Conservation (phyloP, 2,888 invertebrate genomes). For the Aethes cnicana region DNA sequence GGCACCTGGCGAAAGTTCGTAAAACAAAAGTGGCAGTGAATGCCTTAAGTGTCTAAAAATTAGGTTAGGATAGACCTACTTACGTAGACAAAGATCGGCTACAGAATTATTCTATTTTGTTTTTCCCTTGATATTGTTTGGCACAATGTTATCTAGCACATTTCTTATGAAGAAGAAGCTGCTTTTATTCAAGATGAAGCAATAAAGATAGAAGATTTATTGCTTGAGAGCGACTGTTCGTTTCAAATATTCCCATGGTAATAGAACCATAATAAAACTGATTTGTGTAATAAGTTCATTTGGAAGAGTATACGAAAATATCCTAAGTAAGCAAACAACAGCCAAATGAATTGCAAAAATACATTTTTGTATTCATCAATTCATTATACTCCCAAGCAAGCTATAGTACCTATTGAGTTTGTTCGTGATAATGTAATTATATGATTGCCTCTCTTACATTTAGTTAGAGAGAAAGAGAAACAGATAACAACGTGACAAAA, state of each 20-base stretch:
- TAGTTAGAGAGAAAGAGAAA: too few relatives aligned
- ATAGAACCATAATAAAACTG: constrained; percentile 8
- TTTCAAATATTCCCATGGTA: constrained; percentile 16
- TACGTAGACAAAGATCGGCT: neutral
- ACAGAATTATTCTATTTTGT: neutral
- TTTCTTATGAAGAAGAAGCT: constrained; percentile 27
- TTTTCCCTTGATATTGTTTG: constrained; percentile 2
- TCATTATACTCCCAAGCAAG: too few relatives aligned
- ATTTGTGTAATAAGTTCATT: constrained; percentile 4
- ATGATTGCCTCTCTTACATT: too few relatives aligned
- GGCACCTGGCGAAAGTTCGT: too few relatives aligned
- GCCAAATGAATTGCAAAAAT: neutral
- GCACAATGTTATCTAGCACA: constrained; percentile 20
- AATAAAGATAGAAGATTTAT: constrained; percentile 29
- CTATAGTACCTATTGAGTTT: too few relatives aligned
- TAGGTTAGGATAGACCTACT: too few relatives aligned
- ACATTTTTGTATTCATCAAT: too few relatives aligned
- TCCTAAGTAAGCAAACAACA: neutral
- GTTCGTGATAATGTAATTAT: too few relatives aligned
- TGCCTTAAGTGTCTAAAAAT: too few relatives aligned
- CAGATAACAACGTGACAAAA: too few relatives aligned
- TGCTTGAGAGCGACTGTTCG: constrained; percentile 21
- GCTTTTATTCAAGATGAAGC: constrained; percentile 23
- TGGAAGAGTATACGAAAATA: neutral
- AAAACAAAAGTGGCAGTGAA: neutral